phyloP scores from a whole-genome alignment of 2,113 vertebrate genomes.

The Melanerpes aurifrons region DNA sequence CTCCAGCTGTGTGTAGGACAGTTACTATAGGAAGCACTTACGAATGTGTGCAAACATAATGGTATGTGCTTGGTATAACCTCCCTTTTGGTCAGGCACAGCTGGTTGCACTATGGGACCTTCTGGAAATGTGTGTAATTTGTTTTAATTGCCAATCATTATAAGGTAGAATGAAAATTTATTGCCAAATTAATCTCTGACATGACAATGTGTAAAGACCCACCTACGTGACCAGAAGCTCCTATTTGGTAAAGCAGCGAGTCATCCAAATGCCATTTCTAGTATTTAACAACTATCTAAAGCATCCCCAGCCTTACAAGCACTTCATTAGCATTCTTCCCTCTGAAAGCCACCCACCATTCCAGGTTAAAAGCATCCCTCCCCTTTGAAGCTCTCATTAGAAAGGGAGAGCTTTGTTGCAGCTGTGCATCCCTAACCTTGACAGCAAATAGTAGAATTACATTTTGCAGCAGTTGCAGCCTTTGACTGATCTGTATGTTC shows the following conservation, averaged over 20 bases:
- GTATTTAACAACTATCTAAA: conserved; percentile 27
- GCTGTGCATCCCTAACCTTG: not conserved
- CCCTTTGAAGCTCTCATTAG: not conserved
- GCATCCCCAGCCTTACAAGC: not conserved
- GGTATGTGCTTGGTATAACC: not conserved
- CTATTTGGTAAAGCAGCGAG: conserved; percentile 15
- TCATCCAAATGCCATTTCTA: conserved; percentile 30
- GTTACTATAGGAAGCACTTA: not conserved
- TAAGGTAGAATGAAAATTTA: not conserved
- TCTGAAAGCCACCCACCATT: not conserved
- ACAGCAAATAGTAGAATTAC: conserved; percentile 9
- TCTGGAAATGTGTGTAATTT: not conserved
- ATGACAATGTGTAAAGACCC: not conserved
- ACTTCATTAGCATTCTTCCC: conserved; percentile 1
- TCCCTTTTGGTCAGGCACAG: not conserved
- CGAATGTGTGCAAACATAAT: not conserved
- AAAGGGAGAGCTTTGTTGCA: not conserved
- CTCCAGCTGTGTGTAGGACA: not conserved
- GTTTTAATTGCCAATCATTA: not conserved
- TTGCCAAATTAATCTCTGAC: not conserved
- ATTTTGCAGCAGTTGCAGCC: not conserved
- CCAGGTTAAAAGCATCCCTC: not conserved
- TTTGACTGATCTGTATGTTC: not conserved
- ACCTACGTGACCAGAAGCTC: not conserved
- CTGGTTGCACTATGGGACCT: not conserved